Base-by-base conservation (phyloP, 1,140 invertebrate species). In the Manduca sexta region DNA sequence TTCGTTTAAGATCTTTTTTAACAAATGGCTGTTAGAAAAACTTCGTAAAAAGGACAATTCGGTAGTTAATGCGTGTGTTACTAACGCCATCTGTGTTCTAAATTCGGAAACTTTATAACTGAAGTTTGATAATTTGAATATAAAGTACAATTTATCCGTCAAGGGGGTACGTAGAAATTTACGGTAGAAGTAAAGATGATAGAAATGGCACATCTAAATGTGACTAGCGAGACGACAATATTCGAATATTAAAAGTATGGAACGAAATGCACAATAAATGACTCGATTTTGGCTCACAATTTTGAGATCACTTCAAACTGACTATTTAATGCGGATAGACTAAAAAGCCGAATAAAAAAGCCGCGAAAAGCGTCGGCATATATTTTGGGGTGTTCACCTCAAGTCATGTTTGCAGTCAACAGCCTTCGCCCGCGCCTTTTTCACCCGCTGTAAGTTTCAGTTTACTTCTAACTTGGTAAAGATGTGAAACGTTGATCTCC, bases 231-330 rank as follows among this genome's bases (percentile, higher is more conserved):
- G 2, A 45, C 26, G 38, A 21, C 11, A 13, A 46, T 31, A 53
- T 54, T 59, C 49, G 49, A 53, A 42, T 34, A 57, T 16, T 59
- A 64, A 61, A 57, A 48, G 38, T 57, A 49, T 51, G 53, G 46
- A 33, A 45, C 13, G 46, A 64, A 59, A 66, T 69, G 59, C 58
- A 64, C 56, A 56, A 56, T 56, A 61, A 60, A 71, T 63, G 63
- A 77, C 64, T 73, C 52, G 62, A 69, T 60, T 66, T 37, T 49
- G 69, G 66, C 69, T 78, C 65, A 66, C 56, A 67, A 73, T 72
- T 74, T 76, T 80, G 79, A 83, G 79, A 80, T 80, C 76, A 83
- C 45, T 50, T 49, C 39, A 47, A 49, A 49, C 40, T 35, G 43
- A 33, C 48, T 46, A 50, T 26, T 42, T 34, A 16, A 50, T 40